These are phyloP conservation scores for Dinoponera quadriceps DNA, from an alignment of 1,140 invertebrate genomes.

Conservation along the genomic window DNA sequence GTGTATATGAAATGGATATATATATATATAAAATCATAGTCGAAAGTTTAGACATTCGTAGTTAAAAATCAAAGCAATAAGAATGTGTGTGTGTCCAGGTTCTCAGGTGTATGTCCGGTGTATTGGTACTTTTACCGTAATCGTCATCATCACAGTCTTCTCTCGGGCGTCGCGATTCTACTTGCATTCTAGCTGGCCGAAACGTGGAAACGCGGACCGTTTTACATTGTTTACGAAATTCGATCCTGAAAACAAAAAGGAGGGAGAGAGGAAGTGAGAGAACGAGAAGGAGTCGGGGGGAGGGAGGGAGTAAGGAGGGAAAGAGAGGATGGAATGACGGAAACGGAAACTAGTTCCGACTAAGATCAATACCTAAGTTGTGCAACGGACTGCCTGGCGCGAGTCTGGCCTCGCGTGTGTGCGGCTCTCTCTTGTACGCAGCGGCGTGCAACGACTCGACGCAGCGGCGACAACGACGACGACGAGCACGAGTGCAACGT, in stretches of 20 bases:
- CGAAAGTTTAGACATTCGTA: no score
- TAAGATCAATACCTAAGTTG: slow-evolving; percentile 84
- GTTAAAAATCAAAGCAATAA: no score
- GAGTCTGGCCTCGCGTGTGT: slow-evolving; percentile 73
- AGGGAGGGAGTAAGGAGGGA: slow-evolving; percentile 66
- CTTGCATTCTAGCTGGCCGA: no score
- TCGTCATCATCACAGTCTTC: no score
- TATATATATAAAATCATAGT: no score
- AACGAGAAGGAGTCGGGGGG: slow-evolving; percentile 9
- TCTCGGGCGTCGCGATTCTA: no score
- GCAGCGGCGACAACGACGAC: background rate
- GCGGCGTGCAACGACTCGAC: slow-evolving; percentile 41
- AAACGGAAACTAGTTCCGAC: slow-evolving; percentile 84
- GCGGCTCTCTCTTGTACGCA: slow-evolving; percentile 47
- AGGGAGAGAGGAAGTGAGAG: slow-evolving; percentile 1
- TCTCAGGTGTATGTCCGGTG: no score
- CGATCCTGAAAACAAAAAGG: slow-evolving; percentile 37
- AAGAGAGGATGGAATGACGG: slow-evolving; percentile 72
- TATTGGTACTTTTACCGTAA: no score
- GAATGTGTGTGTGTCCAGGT: no score
- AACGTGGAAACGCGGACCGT: background rate
- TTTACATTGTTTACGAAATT: slow-evolving; percentile 37
- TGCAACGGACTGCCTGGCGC: slow-evolving; percentile 77
- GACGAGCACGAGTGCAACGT: background rate
- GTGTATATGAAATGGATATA: no score